Evolutionary conservation across 2,888 invertebrate genomes (phyloP).

Genomic region (Ochlodes sylvanus): DNA sequence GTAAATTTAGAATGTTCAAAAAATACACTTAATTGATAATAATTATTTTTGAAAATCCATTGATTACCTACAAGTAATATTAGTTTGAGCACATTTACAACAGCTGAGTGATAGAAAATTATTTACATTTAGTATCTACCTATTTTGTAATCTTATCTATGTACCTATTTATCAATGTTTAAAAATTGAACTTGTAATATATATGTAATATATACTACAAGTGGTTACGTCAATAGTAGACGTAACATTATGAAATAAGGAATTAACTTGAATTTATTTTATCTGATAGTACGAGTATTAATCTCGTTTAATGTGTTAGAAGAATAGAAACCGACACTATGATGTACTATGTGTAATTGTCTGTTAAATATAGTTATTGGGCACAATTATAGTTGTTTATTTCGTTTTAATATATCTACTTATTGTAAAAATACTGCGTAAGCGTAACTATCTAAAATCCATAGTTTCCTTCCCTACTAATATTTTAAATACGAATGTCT

Average conservation of each 20-base stretch:
- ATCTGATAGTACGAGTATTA: not conserved
- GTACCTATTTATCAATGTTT: not conserved
- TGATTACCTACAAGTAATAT: not conserved
- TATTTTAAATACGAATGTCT: too few relatives aligned
- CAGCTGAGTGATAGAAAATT: not conserved
- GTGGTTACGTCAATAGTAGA: not conserved
- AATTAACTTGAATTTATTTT: not conserved
- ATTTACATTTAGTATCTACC: not conserved
- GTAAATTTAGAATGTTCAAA: too few relatives aligned
- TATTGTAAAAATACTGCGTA: too few relatives aligned
- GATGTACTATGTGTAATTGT: not conserved
- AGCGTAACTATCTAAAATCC: too few relatives aligned
- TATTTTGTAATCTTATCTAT: not conserved
- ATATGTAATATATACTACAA: not conserved
- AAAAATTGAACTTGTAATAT: not conserved
- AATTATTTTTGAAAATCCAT: not conserved
- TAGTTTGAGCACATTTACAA: constrained; percentile 4
- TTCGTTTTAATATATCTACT: not conserved
- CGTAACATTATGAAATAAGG: not conserved
- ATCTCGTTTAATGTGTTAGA: constrained; percentile 2
- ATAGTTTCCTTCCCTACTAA: too few relatives aligned
- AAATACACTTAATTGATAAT: too few relatives aligned
- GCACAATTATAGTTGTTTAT: constrained; percentile 33
- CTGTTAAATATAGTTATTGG: constrained; percentile 17
- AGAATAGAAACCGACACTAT: constrained; percentile 13